Base-by-base conservation (phyloP, 2,113 vertebrate species). In the Fulmarus glacialis region DNA sequence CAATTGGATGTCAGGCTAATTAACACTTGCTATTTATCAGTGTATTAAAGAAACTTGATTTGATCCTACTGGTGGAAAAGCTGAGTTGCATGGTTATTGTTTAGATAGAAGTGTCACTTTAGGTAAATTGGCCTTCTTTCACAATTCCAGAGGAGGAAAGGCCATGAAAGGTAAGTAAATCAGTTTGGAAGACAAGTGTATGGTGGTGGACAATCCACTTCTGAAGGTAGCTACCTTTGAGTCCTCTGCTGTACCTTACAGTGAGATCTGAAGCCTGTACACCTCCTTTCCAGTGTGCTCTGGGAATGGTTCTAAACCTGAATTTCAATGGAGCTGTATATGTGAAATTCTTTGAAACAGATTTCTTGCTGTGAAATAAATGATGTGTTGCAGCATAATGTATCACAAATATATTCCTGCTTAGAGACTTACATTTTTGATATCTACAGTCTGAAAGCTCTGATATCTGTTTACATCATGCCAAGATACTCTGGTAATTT, bases 361-460 rank as follows among this genome's bases (percentile, higher is more conserved):
- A 66, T 89, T 94, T 73, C 27, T 75, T 89, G 43, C 42, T 75
- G 52, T 90, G 74, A 80, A 95, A 72, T 75, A 88, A 85, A 89
- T 73, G 8, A 78, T 90, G 40, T 64, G 55, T 67, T 94, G 18
- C n/a, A 66, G 24, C n/a, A 34, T 43, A 78, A 84, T 58, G 15
- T 88, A 52, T 83, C n/a, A 60, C 23, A 87, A 93, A 90, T 91
- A 11, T 22, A 59, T 55, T 82, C 22, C 58, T 79, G 22, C 27
- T 78, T 78, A 62, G 59, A 87, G 23, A 66, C 18, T 38, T 60
- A 9, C 0, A 5, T 85, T 89, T 88, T 55, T 72, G 8, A 26
- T 80, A 30, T 38, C 16, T 62, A 3, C 9, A 45, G 26, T 72
- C 58, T 74, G 79, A 83, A 96, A 94, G 26, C n/a, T 79, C 47